Evolutionary conservation across 2,888 invertebrate genomes (phyloP).

Genomic region (Hypomecis punctinalis): DNA sequence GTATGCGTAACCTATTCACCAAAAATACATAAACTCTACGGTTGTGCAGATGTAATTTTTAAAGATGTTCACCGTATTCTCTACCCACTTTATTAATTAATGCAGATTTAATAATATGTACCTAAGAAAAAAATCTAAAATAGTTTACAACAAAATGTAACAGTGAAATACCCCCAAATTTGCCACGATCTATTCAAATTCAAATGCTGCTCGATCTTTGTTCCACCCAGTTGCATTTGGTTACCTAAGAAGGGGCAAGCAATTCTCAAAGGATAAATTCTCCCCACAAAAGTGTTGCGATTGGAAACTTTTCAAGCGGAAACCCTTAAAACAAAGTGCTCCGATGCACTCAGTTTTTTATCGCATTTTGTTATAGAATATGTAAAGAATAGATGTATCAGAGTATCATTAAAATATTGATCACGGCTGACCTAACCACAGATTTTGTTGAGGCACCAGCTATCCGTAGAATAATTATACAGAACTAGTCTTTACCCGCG

Average conservation of each 20-base stretch:
- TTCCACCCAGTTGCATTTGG: constrained; percentile 62
- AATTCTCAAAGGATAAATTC: constrained; percentile 67
- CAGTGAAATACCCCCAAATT: constrained; percentile 5
- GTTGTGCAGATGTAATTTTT: too few species aligned
- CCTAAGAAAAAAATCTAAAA: too few species aligned
- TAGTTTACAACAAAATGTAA: too few species aligned
- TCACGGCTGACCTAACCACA: too few species aligned
- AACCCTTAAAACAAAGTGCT: constrained; percentile 61
- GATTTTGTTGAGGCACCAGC: too few species aligned
- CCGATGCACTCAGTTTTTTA: constrained; percentile 54
- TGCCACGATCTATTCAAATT: constrained; percentile 25
- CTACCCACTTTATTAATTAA: too few species aligned
- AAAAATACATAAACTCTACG: too few species aligned
- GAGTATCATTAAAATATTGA: neutral
- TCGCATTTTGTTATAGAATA: constrained; percentile 37
- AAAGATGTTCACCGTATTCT: too few species aligned
- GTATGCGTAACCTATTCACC: too few species aligned
- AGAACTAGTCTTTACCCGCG: too few species aligned
- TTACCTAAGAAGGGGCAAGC: constrained; percentile 65
- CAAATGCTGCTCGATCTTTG: constrained; percentile 48
- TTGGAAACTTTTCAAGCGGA: constrained; percentile 67
- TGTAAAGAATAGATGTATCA: neutral
- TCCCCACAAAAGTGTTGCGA: constrained; percentile 61
- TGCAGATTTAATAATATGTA: too few species aligned
- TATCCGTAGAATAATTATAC: too few species aligned